phyloP scores from a whole-genome alignment of 1,140 invertebrate species.

The Nephotettix cincticeps region DNA sequence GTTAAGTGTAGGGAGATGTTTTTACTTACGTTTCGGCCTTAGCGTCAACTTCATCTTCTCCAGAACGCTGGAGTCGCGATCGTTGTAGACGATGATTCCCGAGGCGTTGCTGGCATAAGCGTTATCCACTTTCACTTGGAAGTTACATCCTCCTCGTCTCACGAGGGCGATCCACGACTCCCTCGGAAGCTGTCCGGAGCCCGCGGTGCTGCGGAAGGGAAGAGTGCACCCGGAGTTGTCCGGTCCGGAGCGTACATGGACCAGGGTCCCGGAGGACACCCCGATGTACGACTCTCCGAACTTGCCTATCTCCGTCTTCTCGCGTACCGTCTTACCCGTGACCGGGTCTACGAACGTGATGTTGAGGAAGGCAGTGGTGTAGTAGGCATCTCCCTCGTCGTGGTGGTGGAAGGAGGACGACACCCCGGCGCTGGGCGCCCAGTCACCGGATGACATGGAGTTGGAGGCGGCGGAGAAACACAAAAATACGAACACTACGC shows the following conservation, averaged over 20 bases:
- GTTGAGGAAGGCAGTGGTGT: constrained; percentile 46
- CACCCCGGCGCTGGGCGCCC: constrained; percentile 5
- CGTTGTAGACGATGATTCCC: constrained; percentile 75
- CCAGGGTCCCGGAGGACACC: constrained; percentile 56
- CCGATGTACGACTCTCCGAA: constrained; percentile 65
- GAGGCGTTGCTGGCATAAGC: constrained; percentile 66
- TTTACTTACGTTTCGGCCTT: constrained; percentile 24
- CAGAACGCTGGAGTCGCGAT: constrained; percentile 59
- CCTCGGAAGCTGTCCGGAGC: constrained; percentile 46
- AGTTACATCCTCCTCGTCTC: constrained; percentile 68
- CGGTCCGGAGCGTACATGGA: constrained; percentile 56
- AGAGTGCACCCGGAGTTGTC: constrained; percentile 68
- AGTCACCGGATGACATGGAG: constrained; percentile 9
- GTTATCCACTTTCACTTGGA: constrained; percentile 73
- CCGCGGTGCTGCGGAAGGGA: constrained; percentile 41
- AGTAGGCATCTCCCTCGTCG: constrained; percentile 40
- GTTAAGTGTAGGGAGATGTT: too few relatives aligned
- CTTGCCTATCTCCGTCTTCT: constrained; percentile 61
- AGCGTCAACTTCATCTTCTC: constrained; percentile 69
- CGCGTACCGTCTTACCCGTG: constrained; percentile 35
- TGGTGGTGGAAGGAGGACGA: not conserved
- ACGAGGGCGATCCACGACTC: constrained; percentile 75
- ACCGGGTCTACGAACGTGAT: constrained; percentile 44
- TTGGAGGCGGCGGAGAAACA: not conserved
- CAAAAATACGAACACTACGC: not conserved